Base-by-base conservation (phyloP, 2,888 invertebrate species). In the Graphium colonna region DNA sequence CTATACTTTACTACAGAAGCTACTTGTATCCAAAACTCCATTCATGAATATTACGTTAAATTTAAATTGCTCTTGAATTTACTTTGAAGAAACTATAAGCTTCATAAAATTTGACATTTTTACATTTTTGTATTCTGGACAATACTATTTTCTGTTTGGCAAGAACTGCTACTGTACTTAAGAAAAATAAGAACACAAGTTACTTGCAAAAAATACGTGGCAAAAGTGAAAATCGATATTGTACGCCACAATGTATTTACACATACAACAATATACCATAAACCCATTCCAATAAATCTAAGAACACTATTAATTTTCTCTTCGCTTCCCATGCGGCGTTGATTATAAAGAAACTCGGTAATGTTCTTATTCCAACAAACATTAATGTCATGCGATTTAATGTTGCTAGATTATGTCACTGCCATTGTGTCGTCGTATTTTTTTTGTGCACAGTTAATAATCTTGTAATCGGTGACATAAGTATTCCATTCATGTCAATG, bases 401-500 rank as follows among this genome's bases (percentile, higher is more conserved):
- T 7, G 2, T 7, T 55, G 52, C 52, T 21, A 62, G 64, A 67
- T 72, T 67, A 62, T 62, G 58, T 69, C 62, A 66, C 60, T 10
- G 41, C 54, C 52, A 69, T 71, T 73, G 65, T 71, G 53, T 62
- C 61, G 28, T 16, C 18, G 39, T 3, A 0, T 15, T 33, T 47
- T 57, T 62, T 61, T 51, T 36, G 36, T 36, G 56, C 53, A 55
- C 55, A 55, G 31, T 40, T 54, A 39, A 43, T 16, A 46, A 59
- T 63, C 60, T 59, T 60, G 53, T 51, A 55, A 61, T 60, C 57
- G 56, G 68, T 68, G 71, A 68, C 74, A 75, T 74, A 74, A 73
- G 62, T 59, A 54, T 64, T 59, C 64, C 71, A 73, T 77, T 70
- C 65, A 72, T 66, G 68, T 63, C 67, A 65, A 64, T 73, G 75